Conservation (phyloP, 2,797 vertebrate genomes). For the Pachyuromys duprasi region DNA sequence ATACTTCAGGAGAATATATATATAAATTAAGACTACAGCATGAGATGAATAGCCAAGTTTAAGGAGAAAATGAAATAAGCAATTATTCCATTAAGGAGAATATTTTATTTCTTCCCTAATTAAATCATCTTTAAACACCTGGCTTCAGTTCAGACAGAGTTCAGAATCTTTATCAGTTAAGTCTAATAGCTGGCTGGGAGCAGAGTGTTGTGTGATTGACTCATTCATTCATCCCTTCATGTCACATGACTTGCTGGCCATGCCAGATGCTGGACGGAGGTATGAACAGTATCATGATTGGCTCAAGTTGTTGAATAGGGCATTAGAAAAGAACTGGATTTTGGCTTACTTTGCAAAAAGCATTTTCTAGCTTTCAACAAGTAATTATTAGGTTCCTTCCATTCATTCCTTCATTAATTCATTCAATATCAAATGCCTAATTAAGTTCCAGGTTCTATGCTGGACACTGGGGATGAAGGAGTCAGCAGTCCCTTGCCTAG, state of each 20-base stretch:
- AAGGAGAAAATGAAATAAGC: conserved; percentile 74
- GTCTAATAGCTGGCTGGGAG: conserved; percentile 32
- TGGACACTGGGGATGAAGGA: not conserved
- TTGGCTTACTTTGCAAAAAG: conserved; percentile 14
- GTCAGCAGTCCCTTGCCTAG: not conserved
- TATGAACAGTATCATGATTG: not conserved
- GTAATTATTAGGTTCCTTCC: not conserved
- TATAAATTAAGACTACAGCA: conserved; percentile 51
- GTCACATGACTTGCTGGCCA: not conserved
- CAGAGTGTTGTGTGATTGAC: conserved; percentile 40
- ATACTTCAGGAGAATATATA: conserved; percentile 17
- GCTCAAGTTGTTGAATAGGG: not conserved
- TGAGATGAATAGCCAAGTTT: conserved; percentile 70
- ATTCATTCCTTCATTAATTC: not conserved
- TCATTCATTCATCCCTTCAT: conserved; percentile 55
- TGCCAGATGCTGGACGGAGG: not conserved
- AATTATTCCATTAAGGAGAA: conserved; percentile 78
- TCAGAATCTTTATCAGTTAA: conserved; percentile 49
- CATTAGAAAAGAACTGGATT: not conserved
- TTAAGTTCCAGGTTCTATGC: not conserved
- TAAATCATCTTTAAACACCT: conserved; percentile 73
- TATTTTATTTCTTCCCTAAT: conserved; percentile 66
- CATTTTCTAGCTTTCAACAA: conserved; percentile 14
- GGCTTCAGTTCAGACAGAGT: conserved; percentile 71
- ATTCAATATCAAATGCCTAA: not conserved